phyloP scores from a whole-genome alignment of 2,888 invertebrate species.

The Eurytoma californica region DNA sequence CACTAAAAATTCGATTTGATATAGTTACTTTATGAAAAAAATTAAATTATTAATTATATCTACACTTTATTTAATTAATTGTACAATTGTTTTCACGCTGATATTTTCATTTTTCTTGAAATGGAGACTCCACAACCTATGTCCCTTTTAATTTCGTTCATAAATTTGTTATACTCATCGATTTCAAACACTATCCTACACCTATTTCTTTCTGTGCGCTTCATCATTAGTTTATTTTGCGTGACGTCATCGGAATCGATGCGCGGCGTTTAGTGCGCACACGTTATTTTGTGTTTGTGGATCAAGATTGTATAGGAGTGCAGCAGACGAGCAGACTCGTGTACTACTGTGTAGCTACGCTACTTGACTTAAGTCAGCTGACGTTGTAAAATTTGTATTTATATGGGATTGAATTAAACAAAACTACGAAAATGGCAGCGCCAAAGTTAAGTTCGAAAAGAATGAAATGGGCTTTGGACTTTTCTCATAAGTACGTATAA shows the following conservation, averaged over 20 bases:
- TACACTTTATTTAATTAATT: neutral
- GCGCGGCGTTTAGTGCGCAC: slow-evolving; percentile 7
- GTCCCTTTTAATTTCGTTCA: too few species aligned
- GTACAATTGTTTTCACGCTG: neutral
- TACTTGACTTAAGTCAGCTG: slow-evolving; percentile 28
- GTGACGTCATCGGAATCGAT: slow-evolving; percentile 23
- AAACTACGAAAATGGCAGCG: slow-evolving; percentile 29
- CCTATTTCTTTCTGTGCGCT: neutral
- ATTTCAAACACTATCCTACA: too few species aligned
- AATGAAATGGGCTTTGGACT: slow-evolving; percentile 70
- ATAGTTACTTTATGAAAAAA: too few species aligned
- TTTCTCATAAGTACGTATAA: slow-evolving; percentile 69
- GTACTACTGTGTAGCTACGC: neutral
- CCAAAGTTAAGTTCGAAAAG: slow-evolving; percentile 60
- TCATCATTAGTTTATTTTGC: neutral
- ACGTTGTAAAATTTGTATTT: slow-evolving; percentile 31
- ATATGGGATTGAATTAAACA: slow-evolving; percentile 16
- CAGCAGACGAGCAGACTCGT: neutral
- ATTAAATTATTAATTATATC: too few species aligned
- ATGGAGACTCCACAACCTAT: too few species aligned
- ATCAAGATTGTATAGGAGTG: too few species aligned
- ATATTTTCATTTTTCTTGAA: neutral
- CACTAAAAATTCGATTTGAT: neutral
- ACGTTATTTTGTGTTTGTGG: neutral
- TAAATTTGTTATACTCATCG: too few species aligned